Conservation (phyloP, 2,797 vertebrate genomes). For the Sciurus carolinensis region DNA sequence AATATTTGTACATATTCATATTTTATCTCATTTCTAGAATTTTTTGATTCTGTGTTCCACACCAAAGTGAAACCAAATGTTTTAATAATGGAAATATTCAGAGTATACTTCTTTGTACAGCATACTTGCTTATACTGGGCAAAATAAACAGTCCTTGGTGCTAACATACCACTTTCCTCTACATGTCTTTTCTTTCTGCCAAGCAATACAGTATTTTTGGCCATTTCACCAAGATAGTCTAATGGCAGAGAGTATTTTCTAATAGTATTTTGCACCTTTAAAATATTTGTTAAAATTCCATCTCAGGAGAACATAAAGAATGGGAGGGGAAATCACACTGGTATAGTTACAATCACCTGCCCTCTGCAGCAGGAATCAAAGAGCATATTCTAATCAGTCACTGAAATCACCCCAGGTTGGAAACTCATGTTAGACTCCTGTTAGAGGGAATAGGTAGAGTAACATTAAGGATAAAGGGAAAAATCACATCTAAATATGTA, state of each 20-base stretch:
- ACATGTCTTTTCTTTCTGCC: slow-evolving; percentile 86
- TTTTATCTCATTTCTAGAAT: too few species aligned
- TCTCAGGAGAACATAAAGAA: slow-evolving; percentile 78
- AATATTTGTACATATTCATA: too few species aligned
- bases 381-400: slow-evolving; percentile 81
- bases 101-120: slow-evolving; percentile 89
- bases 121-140: slow-evolving; percentile 88
- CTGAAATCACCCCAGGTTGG: slow-evolving; percentile 79
- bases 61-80: slow-evolving; percentile 89
- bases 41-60: slow-evolving; percentile 87
- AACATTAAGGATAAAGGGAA: slow-evolving; percentile 82
- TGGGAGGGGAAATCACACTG: slow-evolving; percentile 32
- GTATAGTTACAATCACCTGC: slow-evolving; percentile 86
- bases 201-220: slow-evolving; percentile 87
- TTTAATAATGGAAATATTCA: slow-evolving; percentile 89
- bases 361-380: slow-evolving; percentile 86
- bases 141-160: slow-evolving; percentile 86
- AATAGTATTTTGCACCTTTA: slow-evolving; percentile 85
- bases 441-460: slow-evolving; percentile 83
- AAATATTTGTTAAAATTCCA: slow-evolving; percentile 85
- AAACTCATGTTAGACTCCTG: slow-evolving; percentile 44
- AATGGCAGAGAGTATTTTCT: slow-evolving; percentile 67
- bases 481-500: slow-evolving; percentile 86
- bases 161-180: slow-evolving; percentile 86
- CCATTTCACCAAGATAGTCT: slow-evolving; percentile 78